Percentiles rank a stretch among this genome's conserved stretches.
Conservation (phyloP, 2,113 vertebrate species). For the Pteruthius melanotis region DNA sequence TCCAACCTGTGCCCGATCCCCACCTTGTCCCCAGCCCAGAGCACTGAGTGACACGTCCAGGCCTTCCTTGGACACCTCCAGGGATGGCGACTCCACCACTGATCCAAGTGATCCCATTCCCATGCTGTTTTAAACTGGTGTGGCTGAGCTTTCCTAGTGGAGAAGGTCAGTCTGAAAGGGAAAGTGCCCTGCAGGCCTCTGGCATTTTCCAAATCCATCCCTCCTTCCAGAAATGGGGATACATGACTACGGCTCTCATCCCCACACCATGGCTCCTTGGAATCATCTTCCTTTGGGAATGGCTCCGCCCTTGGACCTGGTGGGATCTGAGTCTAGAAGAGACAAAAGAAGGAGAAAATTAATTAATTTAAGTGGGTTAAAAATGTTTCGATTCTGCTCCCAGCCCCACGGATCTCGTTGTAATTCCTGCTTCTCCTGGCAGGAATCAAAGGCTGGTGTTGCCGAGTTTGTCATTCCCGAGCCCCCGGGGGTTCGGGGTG, state of each 20-base stretch:
- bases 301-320: neutral
- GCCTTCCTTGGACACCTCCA: neutral
- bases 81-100: neutral
- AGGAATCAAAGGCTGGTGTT: neutral
- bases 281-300: neutral
- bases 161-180: neutral
- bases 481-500: neutral
- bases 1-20: accelerated
- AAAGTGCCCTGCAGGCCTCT: neutral
- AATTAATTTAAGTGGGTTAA: neutral
- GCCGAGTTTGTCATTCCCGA: neutral
- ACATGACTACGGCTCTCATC: accelerated
- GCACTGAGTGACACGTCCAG: neutral
- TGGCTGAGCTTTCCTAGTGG: neutral
- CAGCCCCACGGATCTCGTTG: accelerated
- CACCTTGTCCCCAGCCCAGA: neutral
- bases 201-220: neutral
- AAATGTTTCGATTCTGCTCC: neutral
- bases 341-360: neutral
- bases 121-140: accelerated
- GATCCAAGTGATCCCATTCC: neutral
- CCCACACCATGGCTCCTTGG: neutral
- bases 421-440: neutral
- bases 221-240: neutral
- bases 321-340: neutral